Evolutionary conservation across 64 coral and sea anemone genomes (phyloP).

Genomic region (Montipora cactus): DNA sequence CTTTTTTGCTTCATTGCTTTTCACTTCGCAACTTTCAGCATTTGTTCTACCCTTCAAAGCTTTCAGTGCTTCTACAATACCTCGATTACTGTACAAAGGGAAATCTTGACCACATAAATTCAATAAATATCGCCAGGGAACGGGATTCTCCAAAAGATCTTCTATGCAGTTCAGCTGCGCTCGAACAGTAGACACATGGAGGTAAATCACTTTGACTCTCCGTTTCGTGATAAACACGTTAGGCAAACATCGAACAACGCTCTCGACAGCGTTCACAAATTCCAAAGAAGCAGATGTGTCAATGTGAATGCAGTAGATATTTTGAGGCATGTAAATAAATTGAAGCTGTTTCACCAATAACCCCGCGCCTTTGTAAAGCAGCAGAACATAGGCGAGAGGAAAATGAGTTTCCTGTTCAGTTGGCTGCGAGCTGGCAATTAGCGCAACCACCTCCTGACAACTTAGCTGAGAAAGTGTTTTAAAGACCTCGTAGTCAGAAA

Average conservation of each 20-base stretch:
- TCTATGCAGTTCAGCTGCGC: conserved; percentile 43
- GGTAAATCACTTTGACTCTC: conserved; percentile 29
- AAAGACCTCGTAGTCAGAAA: neutral
- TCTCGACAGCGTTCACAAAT: conserved; percentile 28
- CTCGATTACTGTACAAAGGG: conserved; percentile 37
- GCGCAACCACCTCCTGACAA: neutral
- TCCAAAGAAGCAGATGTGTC: neutral
- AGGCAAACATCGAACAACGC: conserved; percentile 35
- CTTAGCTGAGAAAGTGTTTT: conserved; percentile 8
- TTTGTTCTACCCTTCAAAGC: conserved; percentile 39
- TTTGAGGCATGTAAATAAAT: conserved; percentile 62
- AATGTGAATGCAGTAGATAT: conserved; percentile 58
- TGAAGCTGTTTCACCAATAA: conserved; percentile 49
- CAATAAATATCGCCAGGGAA: conserved; percentile 39
- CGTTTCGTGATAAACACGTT: conserved; percentile 50
- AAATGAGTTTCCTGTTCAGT: conserved; percentile 34
- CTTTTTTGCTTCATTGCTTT: neutral
- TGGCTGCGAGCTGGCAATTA: neutral
- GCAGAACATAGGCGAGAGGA: conserved; percentile 33
- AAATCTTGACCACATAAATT: conserved; percentile 57
- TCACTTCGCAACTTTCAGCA: conserved; percentile 5
- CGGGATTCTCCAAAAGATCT: conserved; percentile 21
- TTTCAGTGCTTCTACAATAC: conserved; percentile 36
- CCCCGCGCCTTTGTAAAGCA: conserved; percentile 45
- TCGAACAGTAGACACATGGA: conserved; percentile 36